Percentiles rank a stretch among this genome's conserved stretches.
Evolutionary conservation across 2,113 vertebrate species (phyloP).

Genomic region (Coreoperca whiteheadi): DNA sequence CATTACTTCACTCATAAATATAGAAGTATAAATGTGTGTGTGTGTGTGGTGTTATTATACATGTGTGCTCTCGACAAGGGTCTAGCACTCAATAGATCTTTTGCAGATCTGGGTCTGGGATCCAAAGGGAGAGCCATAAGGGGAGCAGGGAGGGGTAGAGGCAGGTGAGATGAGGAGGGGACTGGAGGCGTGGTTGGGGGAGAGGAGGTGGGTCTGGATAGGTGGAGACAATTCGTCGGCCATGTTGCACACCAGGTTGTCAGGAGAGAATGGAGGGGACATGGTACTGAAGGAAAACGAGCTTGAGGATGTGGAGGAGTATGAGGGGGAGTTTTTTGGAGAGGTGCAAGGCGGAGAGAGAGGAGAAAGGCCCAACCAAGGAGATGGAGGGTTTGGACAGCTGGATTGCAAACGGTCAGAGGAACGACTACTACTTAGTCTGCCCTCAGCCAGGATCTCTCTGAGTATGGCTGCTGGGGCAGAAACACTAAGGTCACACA

Average conservation of each 20-base stretch:
- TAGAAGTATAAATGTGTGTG: constrained; percentile 32
- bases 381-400: fast-evolving
- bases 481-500: constrained; percentile 40
- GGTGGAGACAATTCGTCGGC: neutral
- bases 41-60: constrained; percentile 10
- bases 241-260: neutral
- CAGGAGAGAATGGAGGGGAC: constrained; percentile 37
- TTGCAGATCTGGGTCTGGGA: constrained; percentile 40
- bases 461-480: neutral
- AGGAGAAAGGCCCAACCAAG: neutral
- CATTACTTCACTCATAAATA: constrained; percentile 21
- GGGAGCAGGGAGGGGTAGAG: constrained; percentile 29
- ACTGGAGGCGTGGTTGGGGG: neutral
- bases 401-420: fast-evolving
- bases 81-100: constrained; percentile 9
- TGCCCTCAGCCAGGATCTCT: neutral
- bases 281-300: neutral
- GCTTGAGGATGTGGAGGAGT: neutral
- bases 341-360: constrained; percentile 12
- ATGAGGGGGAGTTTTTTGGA: neutral
- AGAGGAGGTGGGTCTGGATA: neutral
- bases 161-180: neutral
- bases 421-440: neutral
- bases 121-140: constrained; percentile 37
- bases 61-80: constrained; percentile 5